Base-by-base conservation (phyloP, 2,113 vertebrate genomes). In the Ailurus styani region DNA sequence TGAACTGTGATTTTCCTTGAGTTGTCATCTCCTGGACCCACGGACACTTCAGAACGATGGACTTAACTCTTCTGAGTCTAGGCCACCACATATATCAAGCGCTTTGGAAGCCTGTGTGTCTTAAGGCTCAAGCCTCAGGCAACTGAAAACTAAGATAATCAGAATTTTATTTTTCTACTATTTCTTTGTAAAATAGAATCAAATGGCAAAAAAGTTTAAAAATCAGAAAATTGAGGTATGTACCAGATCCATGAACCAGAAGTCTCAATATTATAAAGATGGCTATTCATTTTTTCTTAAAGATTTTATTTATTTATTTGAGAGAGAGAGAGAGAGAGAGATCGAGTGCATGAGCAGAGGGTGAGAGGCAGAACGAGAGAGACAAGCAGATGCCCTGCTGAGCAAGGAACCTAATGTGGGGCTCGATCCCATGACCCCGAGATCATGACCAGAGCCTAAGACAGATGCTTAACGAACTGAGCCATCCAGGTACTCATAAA, bases 1-100 rank as follows among this genome's bases (percentile, higher is more conserved):
- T 78, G 34, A 97, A 3, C 93, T 31, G 79, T 17, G 14, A 66
- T 88, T 94, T 55, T 23, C 31, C 73, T 87, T 93, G 52, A 91
- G 54, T 72, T 87, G 97, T 93, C 62, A 60, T 60, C 23, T 4
- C 23, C 60, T 68, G 54, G 98, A 97, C 98, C 98, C 94, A 72
- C 45, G 55, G 45, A 47, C 90, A 70, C 79, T 72, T 78, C 75
- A 64, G 78, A 90, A 96, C 5, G 90, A 91, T 55, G 73, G 31
- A 45, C 21, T 64, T 93, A 64, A 40, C 31, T 82, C 42, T 86
- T 85, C 40, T 6, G 62, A 91, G 54, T 60, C 2, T 0, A 55
- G 3, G 34, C 37, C 5, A 73, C 29, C 3, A 75, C 31, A 42
- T 68, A n/a, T 87, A 7, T 47, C 18, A 84, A 68, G 21, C 10